Evolutionary conservation across 2,797 vertebrate species (phyloP), one percentile per base, ranked within the genome.

Genomic region (Chloroceryle amazona): DNA sequence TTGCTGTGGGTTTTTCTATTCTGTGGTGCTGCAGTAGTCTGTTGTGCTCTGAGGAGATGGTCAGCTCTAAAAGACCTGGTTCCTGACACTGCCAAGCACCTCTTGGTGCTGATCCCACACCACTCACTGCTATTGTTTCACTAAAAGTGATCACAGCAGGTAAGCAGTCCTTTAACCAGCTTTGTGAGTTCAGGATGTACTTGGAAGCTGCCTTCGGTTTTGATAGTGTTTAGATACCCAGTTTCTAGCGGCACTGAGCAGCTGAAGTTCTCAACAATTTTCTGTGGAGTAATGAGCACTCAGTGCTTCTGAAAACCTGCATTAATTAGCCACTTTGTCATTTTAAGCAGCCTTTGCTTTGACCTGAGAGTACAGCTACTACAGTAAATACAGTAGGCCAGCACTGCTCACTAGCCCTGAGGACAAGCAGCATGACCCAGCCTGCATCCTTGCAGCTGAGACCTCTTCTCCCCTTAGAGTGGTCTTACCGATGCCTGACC

Each of bases 351-450:
- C 44, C 11, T 83, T 41, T 78, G 39, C 29, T 31, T 81, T 47
- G 13, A 94, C 18, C 46, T 67, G 86, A 73, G 73, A 52, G 17
- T 31, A 49, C 31, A 62, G 26, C 72, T 47, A 42, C n/a, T 20
- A 10, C 31, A 70, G 73, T 41, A 78, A 83, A 78, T 70, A 37
- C 37, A 80, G 46, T 49, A 75, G 21, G 19, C 10, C 51, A 75
- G 67, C 0, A 0, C 49, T 75, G 19, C 47, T 55, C 1, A 0
- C 26, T 62, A 62, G 47, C 16, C 35, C 39, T n/a, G 60, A 66
- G 42, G 57, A 60, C 25, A 46, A 63, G 49, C 23, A 72, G 49
- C 0, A 0, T 75, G 62, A 66, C 25, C 25, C 21, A 75, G 26
- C 3, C 23, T 20, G 25, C 11, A 23, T 37, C 51, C 52, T 33